Evolutionary conservation across 2,888 invertebrate species (phyloP).

Genomic region (Eubasilissa splendida): DNA sequence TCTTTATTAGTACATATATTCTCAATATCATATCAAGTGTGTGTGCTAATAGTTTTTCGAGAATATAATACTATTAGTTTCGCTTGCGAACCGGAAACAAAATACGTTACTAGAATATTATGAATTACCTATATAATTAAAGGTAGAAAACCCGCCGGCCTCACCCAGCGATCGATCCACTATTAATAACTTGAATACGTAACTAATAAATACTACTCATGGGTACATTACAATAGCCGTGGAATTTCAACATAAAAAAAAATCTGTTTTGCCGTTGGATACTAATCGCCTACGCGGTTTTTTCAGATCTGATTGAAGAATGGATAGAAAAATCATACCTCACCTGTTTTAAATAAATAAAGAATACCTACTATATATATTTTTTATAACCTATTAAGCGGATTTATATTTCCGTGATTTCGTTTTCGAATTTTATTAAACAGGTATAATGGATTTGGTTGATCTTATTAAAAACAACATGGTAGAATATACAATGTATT

Average conservation of each 20-base stretch:
- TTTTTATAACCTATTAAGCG: background rate
- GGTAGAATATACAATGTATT: too few species aligned
- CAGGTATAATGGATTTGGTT: background rate
- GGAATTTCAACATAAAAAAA: constrained; percentile 30
- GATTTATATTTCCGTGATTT: background rate
- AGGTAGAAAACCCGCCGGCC: constrained; percentile 23
- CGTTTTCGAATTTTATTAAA: background rate
- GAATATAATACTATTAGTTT: too few species aligned
- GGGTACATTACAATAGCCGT: constrained; percentile 24
- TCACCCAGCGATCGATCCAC: constrained; percentile 20
- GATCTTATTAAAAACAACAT: background rate
- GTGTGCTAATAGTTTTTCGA: too few species aligned
- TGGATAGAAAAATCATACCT: background rate
- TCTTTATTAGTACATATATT: too few species aligned
- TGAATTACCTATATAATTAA: too few species aligned
- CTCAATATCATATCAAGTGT: too few species aligned
- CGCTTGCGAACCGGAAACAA: too few species aligned
- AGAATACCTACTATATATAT: background rate
- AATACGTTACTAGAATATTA: too few species aligned
- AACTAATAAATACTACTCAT: constrained; percentile 29
- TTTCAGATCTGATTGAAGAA: constrained; percentile 2
- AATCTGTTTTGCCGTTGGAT: background rate
- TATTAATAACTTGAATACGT: constrained; percentile 34
- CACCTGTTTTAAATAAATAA: constrained; percentile 9
- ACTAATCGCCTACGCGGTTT: constrained; percentile 23